phyloP scores from a whole-genome alignment of 2,888 invertebrate species.

The Branchipolynoe longqiensis region DNA sequence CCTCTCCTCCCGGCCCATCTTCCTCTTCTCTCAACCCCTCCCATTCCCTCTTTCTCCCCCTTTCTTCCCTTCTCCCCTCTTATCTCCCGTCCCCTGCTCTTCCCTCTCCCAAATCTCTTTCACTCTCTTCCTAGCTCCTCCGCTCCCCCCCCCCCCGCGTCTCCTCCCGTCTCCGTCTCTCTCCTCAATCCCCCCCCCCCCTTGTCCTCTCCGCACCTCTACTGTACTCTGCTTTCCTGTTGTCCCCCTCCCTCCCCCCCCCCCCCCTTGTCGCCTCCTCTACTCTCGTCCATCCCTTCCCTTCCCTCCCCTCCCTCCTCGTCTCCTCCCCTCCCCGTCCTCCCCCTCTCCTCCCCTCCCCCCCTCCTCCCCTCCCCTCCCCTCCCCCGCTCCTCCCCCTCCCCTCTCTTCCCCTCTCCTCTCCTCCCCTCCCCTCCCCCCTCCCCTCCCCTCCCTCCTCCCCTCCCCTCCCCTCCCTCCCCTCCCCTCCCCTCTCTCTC shows the following conservation, averaged over 20 bases:
- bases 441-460: not conserved
- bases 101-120: not conserved
- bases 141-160: slow-evolving; percentile 1
- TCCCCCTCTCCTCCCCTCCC: not conserved
- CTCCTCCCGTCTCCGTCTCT: not conserved
- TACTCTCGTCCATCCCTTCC: not conserved
- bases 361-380: not conserved
- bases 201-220: not conserved
- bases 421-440: not conserved
- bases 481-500: not conserved
- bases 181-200: not conserved
- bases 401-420: not conserved
- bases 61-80: not conserved
- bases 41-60: not conserved
- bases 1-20: not conserved
- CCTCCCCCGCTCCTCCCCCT: not conserved
- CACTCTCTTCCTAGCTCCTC: not conserved
- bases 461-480: not conserved
- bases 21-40: not conserved
- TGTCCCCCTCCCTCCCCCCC: not conserved
- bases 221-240: not conserved
- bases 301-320: not conserved
- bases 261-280: not conserved
- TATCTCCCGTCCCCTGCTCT: not conserved
- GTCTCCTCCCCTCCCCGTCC: not conserved